Conservation (phyloP, 2,797 vertebrate genomes). For the Atherinosoma microstoma region DNA sequence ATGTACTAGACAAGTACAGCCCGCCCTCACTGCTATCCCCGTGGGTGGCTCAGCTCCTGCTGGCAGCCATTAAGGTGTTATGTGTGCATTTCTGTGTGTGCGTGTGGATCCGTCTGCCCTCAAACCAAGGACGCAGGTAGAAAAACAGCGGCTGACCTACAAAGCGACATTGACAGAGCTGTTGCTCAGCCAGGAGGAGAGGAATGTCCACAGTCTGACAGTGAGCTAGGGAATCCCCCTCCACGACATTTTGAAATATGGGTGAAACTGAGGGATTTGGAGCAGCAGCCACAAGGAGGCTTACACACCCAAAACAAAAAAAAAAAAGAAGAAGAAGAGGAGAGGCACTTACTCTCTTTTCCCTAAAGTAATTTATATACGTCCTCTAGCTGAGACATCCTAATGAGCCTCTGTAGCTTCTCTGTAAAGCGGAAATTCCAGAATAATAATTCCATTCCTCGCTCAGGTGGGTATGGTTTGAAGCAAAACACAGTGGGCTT, state of each 20-base stretch:
- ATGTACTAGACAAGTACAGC: constrained; percentile 56
- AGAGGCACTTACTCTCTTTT: constrained; percentile 9
- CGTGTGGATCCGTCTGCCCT: constrained; percentile 50
- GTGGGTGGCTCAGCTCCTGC: constrained; percentile 59
- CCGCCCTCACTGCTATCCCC: constrained; percentile 53
- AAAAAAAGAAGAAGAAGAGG: constrained; percentile 19
- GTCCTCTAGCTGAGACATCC: constrained; percentile 44
- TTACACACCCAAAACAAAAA: constrained; percentile 12
- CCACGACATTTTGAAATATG: constrained; percentile 45
- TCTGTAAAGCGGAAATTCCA: constrained; percentile 19
- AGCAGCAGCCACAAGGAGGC: constrained; percentile 21
- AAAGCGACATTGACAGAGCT: constrained; percentile 75
- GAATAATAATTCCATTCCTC: constrained; percentile 46
- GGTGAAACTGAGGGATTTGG: constrained; percentile 38
- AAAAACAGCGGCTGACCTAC: constrained; percentile 74
- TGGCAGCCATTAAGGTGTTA: constrained; percentile 63
- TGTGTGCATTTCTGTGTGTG: constrained; percentile 20
- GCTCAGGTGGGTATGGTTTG: constrained; percentile 18
- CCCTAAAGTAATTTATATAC: neutral
- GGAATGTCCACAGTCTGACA: constrained; percentile 38
- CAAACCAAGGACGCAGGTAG: constrained; percentile 76
- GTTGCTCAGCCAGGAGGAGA: constrained; percentile 46
- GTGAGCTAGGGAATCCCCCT: constrained; percentile 56
- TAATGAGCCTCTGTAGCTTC: constrained; percentile 36
- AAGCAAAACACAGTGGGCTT: constrained; percentile 44